These are phyloP conservation scores for Lutjanus erythropterus DNA, from an alignment of 2,113 vertebrate species.

Conservation along the genomic window DNA sequence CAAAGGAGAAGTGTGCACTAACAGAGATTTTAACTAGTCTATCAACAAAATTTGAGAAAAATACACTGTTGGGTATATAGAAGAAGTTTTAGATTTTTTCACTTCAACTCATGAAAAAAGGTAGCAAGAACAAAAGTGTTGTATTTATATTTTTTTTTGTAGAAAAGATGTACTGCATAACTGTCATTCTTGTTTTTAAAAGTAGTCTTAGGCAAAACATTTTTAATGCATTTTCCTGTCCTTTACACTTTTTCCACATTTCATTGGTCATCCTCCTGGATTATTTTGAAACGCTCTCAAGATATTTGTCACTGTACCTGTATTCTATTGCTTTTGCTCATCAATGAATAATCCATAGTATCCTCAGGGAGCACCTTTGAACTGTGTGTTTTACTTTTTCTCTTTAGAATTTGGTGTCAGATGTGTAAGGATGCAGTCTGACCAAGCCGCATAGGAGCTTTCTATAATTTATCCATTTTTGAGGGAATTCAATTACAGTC, in stretches of 20 bases:
- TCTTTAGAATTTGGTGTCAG: neutral
- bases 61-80: too few relatives aligned
- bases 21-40: too few relatives aligned
- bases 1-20: too few relatives aligned
- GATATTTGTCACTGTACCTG: neutral
- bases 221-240: neutral
- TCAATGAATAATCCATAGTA: neutral
- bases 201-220: too few relatives aligned
- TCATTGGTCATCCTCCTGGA: neutral
- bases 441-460: neutral
- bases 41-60: too few relatives aligned
- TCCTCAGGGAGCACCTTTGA: neutral
- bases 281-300: neutral
- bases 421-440: neutral
- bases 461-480: slow-evolving; percentile 6
- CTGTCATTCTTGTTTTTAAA: neutral
- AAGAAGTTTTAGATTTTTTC: too few relatives aligned
- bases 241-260: neutral
- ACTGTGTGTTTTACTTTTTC: neutral
- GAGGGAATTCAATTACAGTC: neutral
- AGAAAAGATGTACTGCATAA: neutral
- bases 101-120: too few relatives aligned
- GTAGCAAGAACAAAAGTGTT: too few relatives aligned
- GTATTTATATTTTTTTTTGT: too few relatives aligned
- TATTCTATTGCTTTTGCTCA: neutral